phyloP scores from a whole-genome alignment of 1,140 invertebrate genomes.

The Drosophila asahinai region DNA sequence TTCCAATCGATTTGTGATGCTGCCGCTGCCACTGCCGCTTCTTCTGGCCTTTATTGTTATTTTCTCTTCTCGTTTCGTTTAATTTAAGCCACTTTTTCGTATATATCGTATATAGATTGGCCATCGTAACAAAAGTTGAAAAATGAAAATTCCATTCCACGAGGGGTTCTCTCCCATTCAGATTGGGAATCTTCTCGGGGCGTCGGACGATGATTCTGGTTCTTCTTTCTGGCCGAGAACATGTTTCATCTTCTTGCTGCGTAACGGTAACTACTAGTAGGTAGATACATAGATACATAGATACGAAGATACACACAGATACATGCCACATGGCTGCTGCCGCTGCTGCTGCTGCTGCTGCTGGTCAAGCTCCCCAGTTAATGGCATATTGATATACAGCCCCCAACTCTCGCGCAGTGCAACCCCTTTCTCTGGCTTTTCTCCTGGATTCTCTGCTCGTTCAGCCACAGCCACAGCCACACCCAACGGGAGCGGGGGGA shows the following conservation, averaged over 20 bases:
- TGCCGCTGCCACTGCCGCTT: slow-evolving; percentile 14
- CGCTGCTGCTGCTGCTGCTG: too few relatives aligned
- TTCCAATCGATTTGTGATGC: slow-evolving; percentile 46
- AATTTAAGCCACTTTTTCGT: slow-evolving; percentile 63
- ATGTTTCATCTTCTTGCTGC: slow-evolving; percentile 68
- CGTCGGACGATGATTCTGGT: slow-evolving; percentile 14
- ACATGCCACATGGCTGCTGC: background rate
- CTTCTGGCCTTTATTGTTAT: slow-evolving; percentile 31
- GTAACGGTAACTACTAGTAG: slow-evolving; percentile 77
- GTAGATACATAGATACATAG: slow-evolving; percentile 42
- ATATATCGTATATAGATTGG: slow-evolving; percentile 14
- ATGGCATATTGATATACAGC: slow-evolving; percentile 68
- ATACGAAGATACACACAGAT: slow-evolving; percentile 21
- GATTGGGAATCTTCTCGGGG: slow-evolving; percentile 12
- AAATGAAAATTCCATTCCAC: slow-evolving; percentile 35
- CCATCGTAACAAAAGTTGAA: slow-evolving; percentile 12
- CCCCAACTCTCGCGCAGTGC: slow-evolving; percentile 1
- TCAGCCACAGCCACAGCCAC: slow-evolving; percentile 18
- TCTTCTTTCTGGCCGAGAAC: slow-evolving; percentile 19
- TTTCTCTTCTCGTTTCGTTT: slow-evolving; percentile 51
- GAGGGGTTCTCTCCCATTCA: slow-evolving; percentile 5
- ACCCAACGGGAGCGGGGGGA: slow-evolving; percentile 28
- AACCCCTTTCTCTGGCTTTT: slow-evolving; percentile 5
- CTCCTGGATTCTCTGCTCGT: background rate
- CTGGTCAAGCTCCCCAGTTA: slow-evolving; percentile 21